phyloP scores from a whole-genome alignment of 2,113 vertebrate genomes.

The Chaetodon auriga region DNA sequence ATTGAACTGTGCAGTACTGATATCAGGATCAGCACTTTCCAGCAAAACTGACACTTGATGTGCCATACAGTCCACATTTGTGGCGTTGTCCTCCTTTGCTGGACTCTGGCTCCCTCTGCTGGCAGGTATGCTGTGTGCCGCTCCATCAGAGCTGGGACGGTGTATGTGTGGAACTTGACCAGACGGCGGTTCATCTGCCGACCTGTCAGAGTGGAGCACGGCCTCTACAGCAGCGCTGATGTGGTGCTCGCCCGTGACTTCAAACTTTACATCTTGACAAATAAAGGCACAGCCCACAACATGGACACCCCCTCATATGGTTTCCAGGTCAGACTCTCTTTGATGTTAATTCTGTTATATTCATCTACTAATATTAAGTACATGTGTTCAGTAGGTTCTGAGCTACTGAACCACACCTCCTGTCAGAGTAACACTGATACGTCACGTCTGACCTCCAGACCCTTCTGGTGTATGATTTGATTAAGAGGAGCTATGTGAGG shows the following conservation, averaged over 20 bases:
- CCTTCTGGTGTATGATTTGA: slow-evolving; percentile 78
- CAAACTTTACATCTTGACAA: slow-evolving; percentile 76
- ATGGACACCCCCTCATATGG: slow-evolving; percentile 47
- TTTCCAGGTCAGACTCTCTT: slow-evolving; percentile 71
- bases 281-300: slow-evolving; percentile 67
- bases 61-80: no score
- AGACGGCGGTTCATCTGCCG: slow-evolving; percentile 67
- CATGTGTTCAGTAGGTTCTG: not conserved
- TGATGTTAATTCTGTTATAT: not conserved
- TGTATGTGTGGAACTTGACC: slow-evolving; percentile 74
- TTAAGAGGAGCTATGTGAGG: slow-evolving; percentile 77
- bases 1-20: not conserved
- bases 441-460: slow-evolving; percentile 49
- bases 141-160: slow-evolving; percentile 58
- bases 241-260: slow-evolving; percentile 69
- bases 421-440: not conserved
- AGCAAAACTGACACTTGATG: no score
- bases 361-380: not conserved
- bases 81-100: not conserved
- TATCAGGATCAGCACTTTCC: no score
- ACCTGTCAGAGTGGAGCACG: slow-evolving; percentile 75
- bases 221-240: slow-evolving; percentile 72
- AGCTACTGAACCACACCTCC: not conserved
- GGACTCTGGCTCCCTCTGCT: slow-evolving; percentile 36
- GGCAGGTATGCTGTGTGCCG: slow-evolving; percentile 70